These are phyloP conservation scores for Peromyscus californicus DNA, from an alignment of 2,113 vertebrate species.

Conservation along the genomic window DNA sequence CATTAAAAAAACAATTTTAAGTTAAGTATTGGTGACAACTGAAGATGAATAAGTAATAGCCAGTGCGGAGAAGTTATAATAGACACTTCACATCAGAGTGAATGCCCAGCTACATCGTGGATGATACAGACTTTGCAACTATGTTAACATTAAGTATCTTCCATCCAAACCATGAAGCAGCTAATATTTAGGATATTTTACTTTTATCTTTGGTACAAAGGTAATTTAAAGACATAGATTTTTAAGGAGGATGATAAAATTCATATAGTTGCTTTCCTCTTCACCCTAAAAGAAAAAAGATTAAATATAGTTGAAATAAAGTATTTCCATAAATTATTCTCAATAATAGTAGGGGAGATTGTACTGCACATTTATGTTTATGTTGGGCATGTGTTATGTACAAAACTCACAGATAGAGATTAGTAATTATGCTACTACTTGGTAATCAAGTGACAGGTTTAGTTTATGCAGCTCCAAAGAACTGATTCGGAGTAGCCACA, in stretches of 20 bases:
- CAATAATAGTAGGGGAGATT: background rate
- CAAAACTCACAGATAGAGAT: background rate
- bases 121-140: background rate
- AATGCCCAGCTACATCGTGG: background rate
- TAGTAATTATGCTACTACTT: background rate
- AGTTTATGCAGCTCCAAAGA: background rate
- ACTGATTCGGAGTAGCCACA: background rate
- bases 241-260: background rate
- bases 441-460: background rate
- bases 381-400: background rate
- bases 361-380: background rate
- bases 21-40: background rate
- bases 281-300: background rate
- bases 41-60: background rate
- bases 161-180: background rate
- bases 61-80: background rate
- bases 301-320: background rate
- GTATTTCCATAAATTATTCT: background rate
- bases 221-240: background rate
- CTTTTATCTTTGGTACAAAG: background rate
- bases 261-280: background rate
- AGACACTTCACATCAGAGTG: background rate
- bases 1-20: background rate
- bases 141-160: background rate
- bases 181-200: constrained; percentile 20